Conservation (phyloP, 2,888 invertebrate genomes). For the Tipula lateralis region DNA sequence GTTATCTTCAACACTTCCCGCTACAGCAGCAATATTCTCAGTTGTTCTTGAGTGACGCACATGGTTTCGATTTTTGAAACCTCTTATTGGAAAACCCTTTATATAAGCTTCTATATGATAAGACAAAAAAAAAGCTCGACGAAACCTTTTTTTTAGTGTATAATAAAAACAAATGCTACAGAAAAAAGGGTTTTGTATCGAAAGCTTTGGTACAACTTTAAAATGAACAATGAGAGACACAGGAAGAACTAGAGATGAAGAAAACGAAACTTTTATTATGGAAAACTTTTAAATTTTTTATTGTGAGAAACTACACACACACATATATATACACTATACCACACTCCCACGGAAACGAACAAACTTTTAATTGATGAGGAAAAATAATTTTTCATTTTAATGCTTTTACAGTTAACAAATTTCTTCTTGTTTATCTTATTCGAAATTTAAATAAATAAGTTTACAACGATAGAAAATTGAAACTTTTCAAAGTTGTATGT, state of each 20-base stretch:
- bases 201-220: background rate
- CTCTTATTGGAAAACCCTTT: background rate
- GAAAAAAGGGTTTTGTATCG: background rate
- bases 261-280: background rate
- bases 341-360: no score
- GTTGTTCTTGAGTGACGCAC: no score
- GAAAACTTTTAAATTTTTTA: background rate
- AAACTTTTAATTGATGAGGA: constrained; percentile 19
- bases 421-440: background rate
- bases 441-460: background rate
- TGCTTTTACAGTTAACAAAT: background rate
- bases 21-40: no score
- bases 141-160: background rate
- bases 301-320: background rate
- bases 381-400: background rate
- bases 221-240: background rate
- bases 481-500: background rate
- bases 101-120: background rate
- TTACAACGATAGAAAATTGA: background rate
- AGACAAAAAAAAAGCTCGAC: background rate
- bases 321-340: no score
- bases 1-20: no score
- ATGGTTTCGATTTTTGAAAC: no score
- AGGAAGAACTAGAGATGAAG: background rate
- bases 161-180: background rate